Evolutionary conservation across 2,113 vertebrate genomes (phyloP).

Genomic region (Antechinus flavipes): DNA sequence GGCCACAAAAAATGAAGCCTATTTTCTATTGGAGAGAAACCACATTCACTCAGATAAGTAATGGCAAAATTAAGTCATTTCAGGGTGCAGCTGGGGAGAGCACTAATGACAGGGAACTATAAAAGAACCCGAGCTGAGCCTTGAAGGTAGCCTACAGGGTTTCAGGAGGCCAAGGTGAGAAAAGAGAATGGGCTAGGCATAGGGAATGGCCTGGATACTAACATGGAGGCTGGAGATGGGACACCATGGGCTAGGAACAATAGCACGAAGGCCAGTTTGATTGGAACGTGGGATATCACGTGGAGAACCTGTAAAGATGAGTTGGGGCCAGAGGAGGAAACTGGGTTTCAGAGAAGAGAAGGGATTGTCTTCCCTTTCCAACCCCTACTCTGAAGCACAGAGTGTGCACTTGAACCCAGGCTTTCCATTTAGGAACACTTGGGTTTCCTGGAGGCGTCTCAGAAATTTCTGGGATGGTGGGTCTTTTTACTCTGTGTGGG

Average conservation of each 20-base stretch:
- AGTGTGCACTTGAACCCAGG: background rate
- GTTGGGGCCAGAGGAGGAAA: background rate
- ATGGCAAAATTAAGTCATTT: background rate
- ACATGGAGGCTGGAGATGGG: background rate
- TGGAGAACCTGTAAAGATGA: background rate
- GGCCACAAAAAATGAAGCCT: background rate
- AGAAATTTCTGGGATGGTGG: background rate
- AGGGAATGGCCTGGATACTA: background rate
- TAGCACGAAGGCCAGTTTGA: background rate
- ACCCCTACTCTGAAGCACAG: no score
- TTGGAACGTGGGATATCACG: background rate
- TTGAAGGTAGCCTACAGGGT: background rate
- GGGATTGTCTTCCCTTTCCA: background rate
- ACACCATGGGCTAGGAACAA: background rate
- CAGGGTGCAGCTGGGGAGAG: background rate
- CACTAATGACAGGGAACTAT: background rate
- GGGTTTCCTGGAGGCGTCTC: background rate
- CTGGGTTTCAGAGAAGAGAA: background rate
- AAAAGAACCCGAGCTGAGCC: background rate
- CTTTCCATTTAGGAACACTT: background rate
- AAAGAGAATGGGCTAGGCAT: background rate
- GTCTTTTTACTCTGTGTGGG: background rate
- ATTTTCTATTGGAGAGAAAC: background rate
- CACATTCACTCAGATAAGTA: background rate
- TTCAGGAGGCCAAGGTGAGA: background rate